Conservation (phyloP, 2,888 invertebrate species). For the Drosophila mimica region DNA sequence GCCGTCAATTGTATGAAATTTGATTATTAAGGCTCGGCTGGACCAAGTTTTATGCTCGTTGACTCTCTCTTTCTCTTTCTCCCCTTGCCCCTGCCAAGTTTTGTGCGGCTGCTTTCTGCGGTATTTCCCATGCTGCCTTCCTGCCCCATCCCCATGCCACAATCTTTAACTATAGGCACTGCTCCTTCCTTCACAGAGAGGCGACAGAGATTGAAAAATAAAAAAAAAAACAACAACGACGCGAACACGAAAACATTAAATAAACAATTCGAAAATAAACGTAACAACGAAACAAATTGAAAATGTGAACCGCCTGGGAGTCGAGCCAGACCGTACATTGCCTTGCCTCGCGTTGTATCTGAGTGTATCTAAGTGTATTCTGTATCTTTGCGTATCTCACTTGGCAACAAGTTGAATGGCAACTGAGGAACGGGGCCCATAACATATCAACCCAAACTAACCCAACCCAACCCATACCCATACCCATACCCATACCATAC, state of each 20-base stretch:
- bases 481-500: not conserved
- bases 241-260: conserved; percentile 62
- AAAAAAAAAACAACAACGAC: conserved; percentile 18
- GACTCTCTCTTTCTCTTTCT: not conserved
- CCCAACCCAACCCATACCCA: conserved; percentile 1
- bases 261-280: conserved; percentile 78
- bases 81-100: not conserved
- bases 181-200: not conserved
- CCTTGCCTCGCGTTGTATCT: conserved; percentile 42
- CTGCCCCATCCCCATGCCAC: not conserved
- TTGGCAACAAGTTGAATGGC: conserved; percentile 77
- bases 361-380: conserved; percentile 47
- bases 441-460: conserved; percentile 4
- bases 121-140: not conserved
- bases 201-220: not conserved
- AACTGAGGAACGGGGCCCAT: conserved; percentile 39
- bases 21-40: conserved; percentile 61
- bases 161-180: conserved; percentile 1
- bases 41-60: conserved; percentile 39
- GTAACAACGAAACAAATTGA: conserved; percentile 69
- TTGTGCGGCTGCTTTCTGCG: conserved; percentile 1
- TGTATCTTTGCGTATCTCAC: conserved; percentile 54
- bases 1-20: conserved; percentile 60
- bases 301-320: conserved; percentile 56
- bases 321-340: conserved; percentile 54